These are phyloP conservation scores for Clinocottus analis DNA, from an alignment of 2,113 vertebrate genomes.

Conservation along the genomic window DNA sequence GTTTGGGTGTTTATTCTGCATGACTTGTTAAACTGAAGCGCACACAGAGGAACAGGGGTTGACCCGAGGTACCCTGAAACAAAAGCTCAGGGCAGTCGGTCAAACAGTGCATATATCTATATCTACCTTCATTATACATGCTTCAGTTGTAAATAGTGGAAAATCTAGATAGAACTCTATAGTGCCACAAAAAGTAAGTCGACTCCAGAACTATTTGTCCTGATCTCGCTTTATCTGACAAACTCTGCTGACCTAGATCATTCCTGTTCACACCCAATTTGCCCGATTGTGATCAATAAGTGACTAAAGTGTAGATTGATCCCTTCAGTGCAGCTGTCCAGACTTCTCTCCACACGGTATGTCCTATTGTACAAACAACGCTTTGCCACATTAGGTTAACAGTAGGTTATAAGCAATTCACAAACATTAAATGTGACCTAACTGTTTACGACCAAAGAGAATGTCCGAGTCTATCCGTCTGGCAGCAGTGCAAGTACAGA, in stretches of 20 bases:
- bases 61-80: slow-evolving; percentile 20
- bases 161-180: slow-evolving; percentile 59
- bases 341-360: neutral
- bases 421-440: neutral
- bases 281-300: slow-evolving; percentile 36
- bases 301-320: slow-evolving; percentile 5
- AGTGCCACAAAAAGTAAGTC: neutral
- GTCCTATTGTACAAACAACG: neutral
- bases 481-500: neutral
- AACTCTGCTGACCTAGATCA: slow-evolving; percentile 58
- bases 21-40: slow-evolving; percentile 35
- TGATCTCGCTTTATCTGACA: neutral
- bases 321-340: neutral
- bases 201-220: slow-evolving; percentile 1
- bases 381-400: neutral
- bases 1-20: slow-evolving; percentile 31
- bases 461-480: neutral
- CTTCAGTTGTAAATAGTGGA: slow-evolving; percentile 22
- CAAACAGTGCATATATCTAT: slow-evolving; percentile 30
- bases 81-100: slow-evolving; percentile 24
- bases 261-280: slow-evolving; percentile 49
- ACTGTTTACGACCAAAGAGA: neutral
- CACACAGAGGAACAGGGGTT: slow-evolving; percentile 18
- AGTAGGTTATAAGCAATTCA: neutral
- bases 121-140: neutral